Base-by-base conservation (phyloP, 2,113 vertebrate genomes). In the Gnathonemus longibarbis region DNA sequence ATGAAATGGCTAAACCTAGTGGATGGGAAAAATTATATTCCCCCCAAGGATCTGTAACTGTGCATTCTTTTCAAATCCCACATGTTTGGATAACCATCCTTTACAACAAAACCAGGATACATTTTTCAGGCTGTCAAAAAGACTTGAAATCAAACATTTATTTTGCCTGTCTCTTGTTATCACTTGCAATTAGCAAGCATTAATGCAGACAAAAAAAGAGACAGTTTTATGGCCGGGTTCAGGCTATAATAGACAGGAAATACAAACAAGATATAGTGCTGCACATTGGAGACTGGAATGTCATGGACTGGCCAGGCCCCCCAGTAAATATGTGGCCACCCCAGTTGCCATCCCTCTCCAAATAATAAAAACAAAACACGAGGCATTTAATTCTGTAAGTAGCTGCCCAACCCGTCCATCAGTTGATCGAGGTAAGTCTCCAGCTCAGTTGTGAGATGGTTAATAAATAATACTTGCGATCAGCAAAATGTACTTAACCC, bases 1-100 rank as follows among this genome's bases (percentile, higher is more conserved):
- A 49, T 83, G 49, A 83, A 42, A 42, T 45, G 35, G n/a, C n/a
- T 56, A 19, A 83, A 74, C 70, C 49, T 39, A 52, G 42, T 89
- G 88, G 46, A 74, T 84, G 88, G 88, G 27, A 83, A 89, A 77
- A 50, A 86, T 21, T 39, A 56, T 83, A 21, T 89, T 83, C 80
- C 19, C 70, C 77, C 88, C 19, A 19, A 83, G 35, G 19, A 89
- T 39, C 49, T 52, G 48, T 39, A 39, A 45, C 31, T 83, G 9
- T 83, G 39, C 21, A 39, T 50, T 89, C 35, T 83, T 53, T 89
- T 42, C 48, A 31, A 83, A 50, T 56, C 50, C 13, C 74, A 89
- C 27, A 89, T 89, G 70, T 89, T 56, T 89, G 27, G 17, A 49
- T 83, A 80, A 35, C 48, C 17, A n/a, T 89, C 49, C 31, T 39